These are phyloP conservation scores for Aphelenchoides avenae DNA, from an alignment of 1,140 invertebrate species.

Conservation along the genomic window DNA sequence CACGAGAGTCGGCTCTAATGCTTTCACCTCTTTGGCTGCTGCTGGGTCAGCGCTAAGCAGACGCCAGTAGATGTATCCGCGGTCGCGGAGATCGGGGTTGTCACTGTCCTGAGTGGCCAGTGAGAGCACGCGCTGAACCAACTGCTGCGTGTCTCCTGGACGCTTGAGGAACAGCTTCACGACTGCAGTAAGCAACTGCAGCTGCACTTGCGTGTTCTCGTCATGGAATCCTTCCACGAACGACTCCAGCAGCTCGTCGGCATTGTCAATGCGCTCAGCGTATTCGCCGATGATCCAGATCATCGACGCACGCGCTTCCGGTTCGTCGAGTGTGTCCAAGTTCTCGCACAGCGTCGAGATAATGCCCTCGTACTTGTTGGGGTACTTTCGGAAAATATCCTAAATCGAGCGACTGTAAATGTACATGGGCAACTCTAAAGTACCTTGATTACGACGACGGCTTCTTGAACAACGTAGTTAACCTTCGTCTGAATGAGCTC, in stretches of 20 bases:
- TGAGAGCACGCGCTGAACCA: slow-evolving; percentile 74
- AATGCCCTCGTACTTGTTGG: slow-evolving; percentile 99
- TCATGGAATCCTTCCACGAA: slow-evolving; percentile 99
- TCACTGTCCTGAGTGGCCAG: slow-evolving; percentile 76
- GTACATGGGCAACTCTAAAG: slow-evolving; percentile 10
- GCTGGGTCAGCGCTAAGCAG: slow-evolving; percentile 95
- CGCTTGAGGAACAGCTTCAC: slow-evolving; percentile 97
- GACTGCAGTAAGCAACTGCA: slow-evolving; percentile 61
- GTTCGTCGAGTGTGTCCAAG: slow-evolving; percentile 95
- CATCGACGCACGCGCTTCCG: slow-evolving; percentile 97
- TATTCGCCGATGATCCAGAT: slow-evolving; percentile 99
- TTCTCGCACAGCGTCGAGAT: slow-evolving; percentile 99
- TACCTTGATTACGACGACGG: slow-evolving; percentile 94
- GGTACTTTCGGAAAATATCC: slow-evolving; percentile 99
- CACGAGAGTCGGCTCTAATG: neutral
- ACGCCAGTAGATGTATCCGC: slow-evolving; percentile 99
- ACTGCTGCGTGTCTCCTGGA: slow-evolving; percentile 93
- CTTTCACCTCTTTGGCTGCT: slow-evolving; percentile 84
- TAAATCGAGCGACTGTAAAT: neutral
- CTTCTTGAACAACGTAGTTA: slow-evolving; percentile 99
- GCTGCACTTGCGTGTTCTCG: slow-evolving; percentile 81
- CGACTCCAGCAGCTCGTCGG: slow-evolving; percentile 93
- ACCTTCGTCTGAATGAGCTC: slow-evolving; percentile 99
- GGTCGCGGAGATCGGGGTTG: slow-evolving; percentile 94
- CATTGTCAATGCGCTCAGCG: slow-evolving; percentile 98